Evolutionary conservation across 2,797 vertebrate genomes (phyloP).

Genomic region (Coregonus suidteri): DNA sequence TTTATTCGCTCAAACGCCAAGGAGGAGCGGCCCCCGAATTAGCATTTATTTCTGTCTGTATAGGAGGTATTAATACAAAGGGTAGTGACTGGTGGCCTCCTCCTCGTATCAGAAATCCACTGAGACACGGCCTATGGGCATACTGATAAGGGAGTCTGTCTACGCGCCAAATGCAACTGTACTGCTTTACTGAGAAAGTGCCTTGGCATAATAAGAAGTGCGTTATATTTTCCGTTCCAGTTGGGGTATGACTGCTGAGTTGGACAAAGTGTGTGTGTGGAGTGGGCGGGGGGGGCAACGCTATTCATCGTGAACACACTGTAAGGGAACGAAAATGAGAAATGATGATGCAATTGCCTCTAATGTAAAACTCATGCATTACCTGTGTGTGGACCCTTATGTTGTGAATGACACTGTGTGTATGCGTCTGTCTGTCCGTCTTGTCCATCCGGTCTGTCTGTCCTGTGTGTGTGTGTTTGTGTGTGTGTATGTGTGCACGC

Average conservation of each 20-base stretch:
- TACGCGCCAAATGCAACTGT: conserved; percentile 32
- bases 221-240: conserved; percentile 54
- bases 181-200: conserved; percentile 32
- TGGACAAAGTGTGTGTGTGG: conserved; percentile 56
- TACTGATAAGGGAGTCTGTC: conserved; percentile 16
- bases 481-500: background rate
- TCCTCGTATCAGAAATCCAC: conserved; percentile 28
- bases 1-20: background rate
- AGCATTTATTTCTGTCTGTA: conserved; percentile 2
- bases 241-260: conserved; percentile 49
- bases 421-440: background rate
- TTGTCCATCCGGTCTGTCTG: background rate
- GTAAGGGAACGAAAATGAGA: conserved; percentile 37
- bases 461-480: conserved; percentile 8
- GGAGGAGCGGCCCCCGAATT: background rate
- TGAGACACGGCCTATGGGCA: conserved; percentile 5
- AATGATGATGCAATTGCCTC: conserved; percentile 20
- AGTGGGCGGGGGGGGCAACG: conserved; percentile 12
- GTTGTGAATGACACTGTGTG: conserved; percentile 4
- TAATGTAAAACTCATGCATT: conserved; percentile 53
- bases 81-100: conserved; percentile 20
- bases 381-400: conserved; percentile 16
- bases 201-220: conserved; percentile 27
- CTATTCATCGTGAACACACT: conserved; percentile 17
- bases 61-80: background rate